Evolutionary conservation across 64 coral and sea anemone species (phyloP), one percentile per base, ranked within the genome.

Genomic region (Hydrozoanthus tunicans): DNA sequence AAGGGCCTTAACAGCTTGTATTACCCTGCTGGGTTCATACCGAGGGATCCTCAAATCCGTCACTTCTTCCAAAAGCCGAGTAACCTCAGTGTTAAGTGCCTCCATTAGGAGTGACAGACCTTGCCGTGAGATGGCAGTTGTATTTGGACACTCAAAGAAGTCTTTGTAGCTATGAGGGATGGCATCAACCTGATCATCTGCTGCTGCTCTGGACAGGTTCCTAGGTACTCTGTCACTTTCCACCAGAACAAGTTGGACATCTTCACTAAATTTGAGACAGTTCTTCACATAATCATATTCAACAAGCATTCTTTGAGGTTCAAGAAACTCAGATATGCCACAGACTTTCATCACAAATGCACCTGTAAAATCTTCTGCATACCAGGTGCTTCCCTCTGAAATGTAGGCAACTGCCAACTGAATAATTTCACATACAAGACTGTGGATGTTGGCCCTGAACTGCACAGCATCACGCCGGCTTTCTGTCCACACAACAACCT

Each of bases 201-300:
- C 73, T 59, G 77, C 82, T 14, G 61, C 91, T 57, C 97, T 86
- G 4, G 79, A 90, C 68, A 99, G 92, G 17, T 74, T 75, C 60
- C 92, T 93, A 5, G 94, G 91, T 5, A 99, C 92, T 76, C 90
- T 79, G 82, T 95, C 94, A 90, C 92, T 99, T 81, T 95, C 94
- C 12, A 95, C 70, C 27, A 99, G 93, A 77, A 93, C 97, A 80
- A 99, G 93, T 81, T 89, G 77, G 12, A 99, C 77, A 13, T 93
- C 94, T 17, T 88, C 77, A 62, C 78, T 78, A 77, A 93, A 93
- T 69, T 96, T 99, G 3, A 96, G 59, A 70, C 97, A 99, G 56
- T 92, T 67, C 57, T 96, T 94, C 0, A 99, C 94, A 86, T 93
- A 96, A 13, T 93, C 97, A 90, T 99, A 99, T 57, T 99, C 94